phyloP scores from a whole-genome alignment of 2,797 vertebrate genomes.

The Naso thynnoides region DNA sequence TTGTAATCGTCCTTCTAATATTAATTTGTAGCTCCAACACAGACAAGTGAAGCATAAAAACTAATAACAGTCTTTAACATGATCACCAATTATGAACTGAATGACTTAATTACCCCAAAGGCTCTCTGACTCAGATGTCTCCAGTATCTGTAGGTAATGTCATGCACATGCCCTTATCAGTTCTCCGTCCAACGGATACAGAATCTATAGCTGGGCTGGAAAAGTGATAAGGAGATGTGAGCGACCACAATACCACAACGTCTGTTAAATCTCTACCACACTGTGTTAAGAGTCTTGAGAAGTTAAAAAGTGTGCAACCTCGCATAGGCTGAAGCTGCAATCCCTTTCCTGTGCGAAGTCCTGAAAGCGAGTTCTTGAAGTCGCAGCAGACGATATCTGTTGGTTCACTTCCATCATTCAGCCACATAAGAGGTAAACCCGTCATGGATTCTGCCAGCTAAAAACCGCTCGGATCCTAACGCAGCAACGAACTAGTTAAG shows the following conservation, averaged over 20 bases:
- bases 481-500: constrained; percentile 48
- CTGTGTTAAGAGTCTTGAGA: constrained; percentile 11
- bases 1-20: neutral
- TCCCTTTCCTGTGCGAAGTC: constrained; percentile 25
- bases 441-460: constrained; percentile 34
- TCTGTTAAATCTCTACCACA: constrained; percentile 30
- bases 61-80: constrained; percentile 15
- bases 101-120: constrained; percentile 31
- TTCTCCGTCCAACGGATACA: constrained; percentile 98
- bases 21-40: neutral
- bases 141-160: constrained; percentile 74
- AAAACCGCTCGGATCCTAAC: constrained; percentile 30
- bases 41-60: constrained; percentile 20
- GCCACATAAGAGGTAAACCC: constrained; percentile 19
- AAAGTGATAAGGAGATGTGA: constrained; percentile 98
- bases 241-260: constrained; percentile 76
- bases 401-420: constrained; percentile 30
- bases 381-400: constrained; percentile 24
- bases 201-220: constrained; percentile 96
- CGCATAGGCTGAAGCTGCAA: constrained; percentile 11
- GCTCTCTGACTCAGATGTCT: constrained; percentile 51
- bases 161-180: constrained; percentile 97
- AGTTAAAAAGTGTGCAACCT: constrained; percentile 20
- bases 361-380: constrained; percentile 8
- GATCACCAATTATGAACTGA: constrained; percentile 8